A percentile compares a stretch with the other conserved stretches of the same genome.
Conservation (phyloP, 2,888 invertebrate species). For the Pantelozetes paolii region DNA sequence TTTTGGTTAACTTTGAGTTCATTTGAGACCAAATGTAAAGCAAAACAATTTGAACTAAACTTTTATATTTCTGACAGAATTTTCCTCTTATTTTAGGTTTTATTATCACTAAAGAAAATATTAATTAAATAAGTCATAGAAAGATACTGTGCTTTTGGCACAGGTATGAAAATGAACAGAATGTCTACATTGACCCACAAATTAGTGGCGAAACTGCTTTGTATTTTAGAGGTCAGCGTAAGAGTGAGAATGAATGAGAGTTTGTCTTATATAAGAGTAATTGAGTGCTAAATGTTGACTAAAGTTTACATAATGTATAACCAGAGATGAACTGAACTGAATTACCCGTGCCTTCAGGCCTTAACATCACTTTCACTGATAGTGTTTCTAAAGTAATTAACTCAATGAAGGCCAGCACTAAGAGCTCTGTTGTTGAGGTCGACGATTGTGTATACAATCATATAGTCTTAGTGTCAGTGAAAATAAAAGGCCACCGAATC, state of each 20-base stretch:
- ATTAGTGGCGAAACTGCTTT: not conserved
- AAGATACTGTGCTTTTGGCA: constrained; percentile 2
- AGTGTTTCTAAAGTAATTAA: not conserved
- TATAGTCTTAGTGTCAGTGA: not conserved
- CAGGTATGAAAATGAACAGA: too few relatives aligned
- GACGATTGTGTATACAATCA: constrained; percentile 19
- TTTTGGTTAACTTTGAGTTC: not conserved
- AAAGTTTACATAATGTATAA: not conserved
- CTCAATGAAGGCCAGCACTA: not conserved
- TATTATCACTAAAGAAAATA: constrained; percentile 41
- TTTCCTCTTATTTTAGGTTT: constrained; percentile 31
- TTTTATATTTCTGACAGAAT: constrained; percentile 20
- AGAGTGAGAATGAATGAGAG: not conserved
- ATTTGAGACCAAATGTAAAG: not conserved
- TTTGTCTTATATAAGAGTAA: not conserved
- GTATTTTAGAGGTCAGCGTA: constrained; percentile 26
- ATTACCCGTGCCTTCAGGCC: not conserved
- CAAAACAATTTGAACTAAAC: not conserved
- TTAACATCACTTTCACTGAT: constrained; percentile 19
- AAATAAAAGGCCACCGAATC: constrained; percentile 15
- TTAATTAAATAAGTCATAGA: constrained; percentile 26
- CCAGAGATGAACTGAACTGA: constrained; percentile 21
- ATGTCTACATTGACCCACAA: constrained; percentile 29
- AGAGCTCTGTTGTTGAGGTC: constrained; percentile 10
- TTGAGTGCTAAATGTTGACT: not conserved